phyloP scores from a whole-genome alignment of 2,888 invertebrate species.

The Campopleginae sp. region DNA sequence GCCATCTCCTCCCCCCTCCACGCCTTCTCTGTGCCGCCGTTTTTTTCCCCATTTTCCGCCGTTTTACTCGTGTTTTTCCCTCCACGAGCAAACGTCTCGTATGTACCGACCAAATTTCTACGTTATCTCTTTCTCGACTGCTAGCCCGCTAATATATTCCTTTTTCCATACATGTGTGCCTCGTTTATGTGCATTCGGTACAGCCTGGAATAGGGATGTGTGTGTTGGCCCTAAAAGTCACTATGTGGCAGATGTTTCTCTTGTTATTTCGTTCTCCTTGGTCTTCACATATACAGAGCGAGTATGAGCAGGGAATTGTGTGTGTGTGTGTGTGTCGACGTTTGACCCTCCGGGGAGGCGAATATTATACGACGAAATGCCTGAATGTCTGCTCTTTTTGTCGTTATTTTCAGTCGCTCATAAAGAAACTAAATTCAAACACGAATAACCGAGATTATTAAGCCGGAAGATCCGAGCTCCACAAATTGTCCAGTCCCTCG shows the following conservation, averaged over 20 bases:
- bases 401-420: not conserved
- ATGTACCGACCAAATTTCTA: slow-evolving; percentile 35
- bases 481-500: not conserved
- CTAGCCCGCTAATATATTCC: slow-evolving; percentile 15
- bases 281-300: not conserved
- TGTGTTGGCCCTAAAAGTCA: slow-evolving; percentile 69
- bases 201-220: slow-evolving; percentile 35
- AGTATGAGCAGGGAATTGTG: not conserved
- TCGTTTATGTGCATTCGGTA: not conserved
- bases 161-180: not conserved
- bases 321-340: not conserved
- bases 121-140: not conserved
- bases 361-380: slow-evolving; percentile 39
- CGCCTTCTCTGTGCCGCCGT: slow-evolving; percentile 4
- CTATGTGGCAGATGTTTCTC: slow-evolving; percentile 69
- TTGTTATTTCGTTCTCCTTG: not conserved
- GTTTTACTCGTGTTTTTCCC: slow-evolving; percentile 30
- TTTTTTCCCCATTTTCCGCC: slow-evolving; percentile 35
- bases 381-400: slow-evolving; percentile 43
- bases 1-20: slow-evolving; percentile 6
- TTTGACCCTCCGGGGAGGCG: slow-evolving; percentile 1
- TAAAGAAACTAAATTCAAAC: slow-evolving; percentile 12
- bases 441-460: not conserved
- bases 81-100: slow-evolving; percentile 48
- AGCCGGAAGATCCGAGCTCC: not conserved